Evolutionary conservation across 1,140 invertebrate genomes (phyloP).

Genomic region (Oncopodura yosiiana): DNA sequence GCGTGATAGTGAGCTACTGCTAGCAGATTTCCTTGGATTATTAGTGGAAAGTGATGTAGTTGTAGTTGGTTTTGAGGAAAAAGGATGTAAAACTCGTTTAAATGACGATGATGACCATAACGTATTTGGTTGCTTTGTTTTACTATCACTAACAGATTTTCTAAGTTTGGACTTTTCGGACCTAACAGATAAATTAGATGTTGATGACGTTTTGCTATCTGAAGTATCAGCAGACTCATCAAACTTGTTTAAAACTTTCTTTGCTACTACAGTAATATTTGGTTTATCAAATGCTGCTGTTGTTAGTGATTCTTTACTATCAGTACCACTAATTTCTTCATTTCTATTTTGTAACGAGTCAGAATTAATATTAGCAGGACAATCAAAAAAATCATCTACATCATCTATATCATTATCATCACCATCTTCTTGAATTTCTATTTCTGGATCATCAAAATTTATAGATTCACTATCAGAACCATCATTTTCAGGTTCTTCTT

Average conservation of each 20-base stretch:
- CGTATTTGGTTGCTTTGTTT: conserved; percentile 2
- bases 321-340: not conserved
- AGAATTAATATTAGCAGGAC: not conserved
- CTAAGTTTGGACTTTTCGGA: conserved; percentile 18
- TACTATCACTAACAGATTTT: conserved; percentile 16
- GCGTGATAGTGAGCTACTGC: not conserved
- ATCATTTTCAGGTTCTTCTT: too few species aligned
- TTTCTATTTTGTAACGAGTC: not conserved
- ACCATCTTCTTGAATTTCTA: conserved; percentile 3
- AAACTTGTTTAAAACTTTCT: conserved; percentile 9
- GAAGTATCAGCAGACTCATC: conserved; percentile 2
- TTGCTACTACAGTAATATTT: conserved; percentile 3
- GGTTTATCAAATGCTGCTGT: not conserved
- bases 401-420: conserved; percentile 3
- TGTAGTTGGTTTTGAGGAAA: conserved; percentile 13
- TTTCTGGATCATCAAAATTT: not conserved
- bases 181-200: not conserved
- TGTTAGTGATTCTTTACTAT: not conserved
- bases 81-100: conserved; percentile 16
- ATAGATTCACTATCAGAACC: not conserved
- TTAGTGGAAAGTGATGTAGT: conserved; percentile 3
- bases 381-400: conserved; percentile 15
- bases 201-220: not conserved
- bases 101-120: conserved; percentile 19
- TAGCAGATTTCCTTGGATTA: not conserved